These are phyloP conservation scores for Pseudomyrmex sp. DNA, from an alignment of 1,140 invertebrate genomes.

Conservation along the genomic window DNA sequence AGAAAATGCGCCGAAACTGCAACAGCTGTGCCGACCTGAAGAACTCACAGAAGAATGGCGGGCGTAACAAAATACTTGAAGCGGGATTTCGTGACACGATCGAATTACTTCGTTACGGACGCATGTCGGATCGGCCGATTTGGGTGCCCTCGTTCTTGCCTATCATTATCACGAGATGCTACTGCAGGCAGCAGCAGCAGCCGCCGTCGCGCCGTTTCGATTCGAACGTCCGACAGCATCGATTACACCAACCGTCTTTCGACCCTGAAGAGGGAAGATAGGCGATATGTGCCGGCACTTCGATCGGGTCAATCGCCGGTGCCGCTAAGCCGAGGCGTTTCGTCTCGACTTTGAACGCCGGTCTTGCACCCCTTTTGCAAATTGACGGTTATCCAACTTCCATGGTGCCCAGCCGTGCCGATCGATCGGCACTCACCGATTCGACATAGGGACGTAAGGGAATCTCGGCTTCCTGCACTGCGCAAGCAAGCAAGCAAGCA, in stretches of 20 bases:
- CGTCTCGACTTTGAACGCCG: conserved; percentile 61
- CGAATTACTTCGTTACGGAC: conserved; percentile 51
- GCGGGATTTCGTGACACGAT: conserved; percentile 50
- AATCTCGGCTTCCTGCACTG: conserved; percentile 57
- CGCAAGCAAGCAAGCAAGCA: conserved; percentile 15
- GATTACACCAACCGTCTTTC: conserved; percentile 61
- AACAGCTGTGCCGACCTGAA: conserved; percentile 11
- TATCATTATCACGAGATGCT: conserved; percentile 34
- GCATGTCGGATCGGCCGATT: conserved; percentile 27
- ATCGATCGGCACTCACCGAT: conserved; percentile 73
- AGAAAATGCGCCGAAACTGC: conserved; percentile 15
- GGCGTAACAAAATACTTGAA: conserved; percentile 34
- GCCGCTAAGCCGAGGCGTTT: conserved; percentile 51
- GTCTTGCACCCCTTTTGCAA: conserved; percentile 65
- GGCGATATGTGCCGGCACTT: conserved; percentile 40
- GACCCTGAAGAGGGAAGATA: conserved; percentile 54
- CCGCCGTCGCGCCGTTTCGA: conserved; percentile 23
- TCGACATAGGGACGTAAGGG: conserved; percentile 60
- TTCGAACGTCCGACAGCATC: conserved; percentile 65
- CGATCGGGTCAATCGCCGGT: conserved; percentile 56
- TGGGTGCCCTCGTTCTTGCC: conserved; percentile 10
- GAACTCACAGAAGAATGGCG: conserved; percentile 10
- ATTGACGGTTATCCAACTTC: conserved; percentile 71
- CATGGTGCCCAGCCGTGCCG: conserved; percentile 49
- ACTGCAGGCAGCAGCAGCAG: conserved; percentile 24